Evolutionary conservation across 2,888 invertebrate species (phyloP).

Genomic region (Tinea trinotella): DNA sequence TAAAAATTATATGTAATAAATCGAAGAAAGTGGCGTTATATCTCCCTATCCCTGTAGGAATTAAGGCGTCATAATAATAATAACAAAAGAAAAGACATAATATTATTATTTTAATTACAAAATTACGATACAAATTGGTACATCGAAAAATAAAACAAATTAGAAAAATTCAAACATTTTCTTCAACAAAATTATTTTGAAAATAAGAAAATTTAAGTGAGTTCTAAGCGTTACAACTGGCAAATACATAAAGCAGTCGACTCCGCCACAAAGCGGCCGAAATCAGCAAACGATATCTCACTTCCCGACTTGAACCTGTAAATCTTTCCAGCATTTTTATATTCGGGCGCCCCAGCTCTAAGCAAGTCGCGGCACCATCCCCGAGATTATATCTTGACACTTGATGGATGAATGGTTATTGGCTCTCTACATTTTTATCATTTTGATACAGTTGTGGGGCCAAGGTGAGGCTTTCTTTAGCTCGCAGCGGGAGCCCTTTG

Average conservation of each 20-base stretch:
- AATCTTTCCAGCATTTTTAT: slow-evolving; percentile 70
- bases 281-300: slow-evolving; percentile 58
- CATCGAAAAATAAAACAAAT: no score
- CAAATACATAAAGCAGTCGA: slow-evolving; percentile 26
- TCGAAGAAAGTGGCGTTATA: no score
- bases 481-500: slow-evolving; percentile 31
- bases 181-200: no score
- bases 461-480: slow-evolving; percentile 39
- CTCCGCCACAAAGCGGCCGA: slow-evolving; percentile 46
- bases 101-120: no score
- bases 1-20: no score
- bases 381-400: slow-evolving; percentile 80
- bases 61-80: no score
- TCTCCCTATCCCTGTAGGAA: no score
- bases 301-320: slow-evolving; percentile 55
- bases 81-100: no score
- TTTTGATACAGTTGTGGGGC: slow-evolving; percentile 65
- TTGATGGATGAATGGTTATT: slow-evolving; percentile 87
- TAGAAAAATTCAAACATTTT: no score
- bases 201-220: no score
- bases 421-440: slow-evolving; percentile 78
- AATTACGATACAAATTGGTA: no score
- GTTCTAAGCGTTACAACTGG: no score
- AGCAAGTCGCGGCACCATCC: slow-evolving; percentile 65
- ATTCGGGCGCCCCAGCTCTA: slow-evolving; percentile 59